Evolutionary conservation across 2,113 vertebrate genomes (phyloP), one percentile per base, ranked within the genome.

Genomic region (Orthonyx spaldingii): DNA sequence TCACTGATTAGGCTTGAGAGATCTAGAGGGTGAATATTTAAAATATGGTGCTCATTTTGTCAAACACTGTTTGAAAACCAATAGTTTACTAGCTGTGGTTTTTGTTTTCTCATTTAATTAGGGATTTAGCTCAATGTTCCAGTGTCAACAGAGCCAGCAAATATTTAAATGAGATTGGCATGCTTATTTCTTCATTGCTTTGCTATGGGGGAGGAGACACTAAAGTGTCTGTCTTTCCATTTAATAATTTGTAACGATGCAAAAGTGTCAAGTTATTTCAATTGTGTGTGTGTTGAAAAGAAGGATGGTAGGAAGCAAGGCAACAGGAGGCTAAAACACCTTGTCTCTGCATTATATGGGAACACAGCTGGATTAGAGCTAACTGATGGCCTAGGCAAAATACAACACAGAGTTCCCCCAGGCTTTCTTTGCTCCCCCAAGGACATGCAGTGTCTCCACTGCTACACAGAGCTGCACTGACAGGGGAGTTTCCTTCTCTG

Each of bases 31-130:
- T 35, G 59, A 94, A 35, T 5, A 6, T 79, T 79, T 77, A 88
- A 90, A 96, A 83, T 69, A 77, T 1, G 6, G 23, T 72, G 50
- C 55, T 96, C 55, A 35, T 94, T 94, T 95, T 93, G 57, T 83
- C 76, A 85, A 78, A 57, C n/a, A 28, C 18, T 79, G 21, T 77
- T 80, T 84, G 81, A 85, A 95, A 96, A 68, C 55, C 56, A 83
- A 37, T 61, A n/a, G 35, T 72, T 94, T 94, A 79, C 63, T 90
- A 35, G 37, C 33, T 95, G 44, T 57, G 55, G 71, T 93, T 94
- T 72, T 77, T 91, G 78, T 82, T 93, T 95, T 94, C 82, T 88
- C 66, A 66, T 83, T 90, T 96, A 85, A 85, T 96, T 95, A 65
- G 63, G 35, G 70, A 53, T 21, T 84, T 84, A 87, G 50, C 59